A percentile compares a stretch with the other conserved stretches of the same genome.
Evolutionary conservation across 1,140 invertebrate genomes (phyloP).

Genomic region (Achroia grisella): DNA sequence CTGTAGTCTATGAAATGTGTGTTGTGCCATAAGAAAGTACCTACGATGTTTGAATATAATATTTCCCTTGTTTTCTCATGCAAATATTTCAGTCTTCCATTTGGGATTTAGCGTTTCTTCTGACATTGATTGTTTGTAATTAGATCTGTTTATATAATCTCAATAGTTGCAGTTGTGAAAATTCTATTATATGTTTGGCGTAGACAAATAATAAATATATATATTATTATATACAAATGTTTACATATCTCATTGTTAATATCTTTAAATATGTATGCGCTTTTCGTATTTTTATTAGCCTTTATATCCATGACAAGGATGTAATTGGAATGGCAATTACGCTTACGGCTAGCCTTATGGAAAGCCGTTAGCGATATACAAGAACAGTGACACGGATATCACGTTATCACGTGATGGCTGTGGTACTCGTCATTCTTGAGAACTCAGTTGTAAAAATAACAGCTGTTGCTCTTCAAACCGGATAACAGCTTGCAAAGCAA

Average conservation of each 20-base stretch:
- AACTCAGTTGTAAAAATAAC: no score
- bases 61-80: not conserved
- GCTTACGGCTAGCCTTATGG: no score
- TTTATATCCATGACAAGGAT: not conserved
- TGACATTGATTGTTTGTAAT: not conserved
- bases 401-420: no score
- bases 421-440: no score
- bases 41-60: conserved; percentile 2
- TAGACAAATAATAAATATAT: conserved; percentile 7
- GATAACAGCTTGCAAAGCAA: no score
- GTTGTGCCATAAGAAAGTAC: not conserved
- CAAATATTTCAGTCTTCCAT: conserved; percentile 8
- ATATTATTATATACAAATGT: conserved; percentile 26
- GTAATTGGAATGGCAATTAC: no score
- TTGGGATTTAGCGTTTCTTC: not conserved
- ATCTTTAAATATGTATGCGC: conserved; percentile 1
- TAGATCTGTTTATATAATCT: conserved; percentile 4
- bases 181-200: conserved; percentile 7
- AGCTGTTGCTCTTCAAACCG: no score
- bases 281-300: not conserved
- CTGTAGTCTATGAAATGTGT: no score
- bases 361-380: no score
- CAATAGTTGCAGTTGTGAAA: not conserved
- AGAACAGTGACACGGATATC: no score
- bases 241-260: conserved; percentile 38